These are phyloP conservation scores for Diaperis boleti DNA, from an alignment of 2,888 invertebrate species.

Conservation along the genomic window DNA sequence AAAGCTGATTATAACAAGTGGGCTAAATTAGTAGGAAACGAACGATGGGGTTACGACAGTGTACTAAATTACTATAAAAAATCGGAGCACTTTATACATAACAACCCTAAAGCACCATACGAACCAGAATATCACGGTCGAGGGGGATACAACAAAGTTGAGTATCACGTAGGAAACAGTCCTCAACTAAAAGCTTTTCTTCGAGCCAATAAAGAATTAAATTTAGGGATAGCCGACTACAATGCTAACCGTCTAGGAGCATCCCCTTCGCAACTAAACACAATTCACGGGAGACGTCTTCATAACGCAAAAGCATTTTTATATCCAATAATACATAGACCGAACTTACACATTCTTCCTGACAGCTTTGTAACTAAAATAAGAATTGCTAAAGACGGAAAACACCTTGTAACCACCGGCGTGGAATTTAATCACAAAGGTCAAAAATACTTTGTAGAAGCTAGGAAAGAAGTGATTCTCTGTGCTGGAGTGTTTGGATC, in stretches of 20 bases:
- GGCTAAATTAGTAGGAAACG: conserved; percentile 12
- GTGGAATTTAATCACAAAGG: conserved; percentile 76
- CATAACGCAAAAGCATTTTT: conserved; percentile 64
- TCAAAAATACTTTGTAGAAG: conserved; percentile 68
- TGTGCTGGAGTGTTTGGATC: conserved; percentile 84
- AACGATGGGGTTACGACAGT: conserved; percentile 44
- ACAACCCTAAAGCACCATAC: conserved; percentile 35
- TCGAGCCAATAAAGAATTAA: conserved; percentile 6
- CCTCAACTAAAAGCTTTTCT: conserved; percentile 28
- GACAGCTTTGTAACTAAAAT: conserved; percentile 73
- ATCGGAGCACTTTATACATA: conserved; percentile 43
- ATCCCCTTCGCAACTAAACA: conserved; percentile 4
- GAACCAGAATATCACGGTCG: conserved; percentile 38
- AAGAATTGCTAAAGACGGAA: conserved; percentile 72
- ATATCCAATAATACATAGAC: conserved; percentile 72
- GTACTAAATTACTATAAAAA: conserved; percentile 19
- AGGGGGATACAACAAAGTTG: conserved; percentile 41
- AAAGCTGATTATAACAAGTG: conserved; percentile 17
- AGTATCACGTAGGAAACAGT: conserved; percentile 39
- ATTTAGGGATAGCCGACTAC: conserved; percentile 5
- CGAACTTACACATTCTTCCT: conserved; percentile 71
- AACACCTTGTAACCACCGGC: conserved; percentile 68
- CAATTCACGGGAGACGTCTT: conserved; percentile 61
- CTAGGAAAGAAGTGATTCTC: conserved; percentile 80
- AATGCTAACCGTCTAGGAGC: conserved; percentile 15